Base-by-base conservation (phyloP, 2,113 vertebrate genomes). In the Himantopus leucocephalus region DNA sequence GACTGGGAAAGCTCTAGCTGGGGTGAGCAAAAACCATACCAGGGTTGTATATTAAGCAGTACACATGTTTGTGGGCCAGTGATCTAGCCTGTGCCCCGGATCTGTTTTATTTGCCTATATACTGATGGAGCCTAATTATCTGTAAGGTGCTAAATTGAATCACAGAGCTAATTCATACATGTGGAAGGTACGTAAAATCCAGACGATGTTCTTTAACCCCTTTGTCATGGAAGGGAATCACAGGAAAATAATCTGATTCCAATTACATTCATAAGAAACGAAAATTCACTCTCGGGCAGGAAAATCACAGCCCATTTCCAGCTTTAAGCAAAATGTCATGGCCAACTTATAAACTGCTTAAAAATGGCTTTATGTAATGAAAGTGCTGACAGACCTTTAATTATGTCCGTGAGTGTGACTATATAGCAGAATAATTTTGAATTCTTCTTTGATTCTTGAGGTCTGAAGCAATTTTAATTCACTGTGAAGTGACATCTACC, bases 401-500 rank as follows among this genome's bases (percentile, higher is more conserved):
- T 96, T 96, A 88, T 73, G 89, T 85, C 77, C 1, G 4, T 92
- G 92, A 97, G 63, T 96, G 92, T 92, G 87, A 96, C 82, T 86
- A 64, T 94, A 94, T 60, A 91, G 79, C 55, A 81, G 71, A 76
- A 96, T 94, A 90, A 94, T 90, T 86, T 93, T 95, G 71, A 92
- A 90, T 94, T 89, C 77, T 81, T 92, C 87, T 93, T 97, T 97
- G 85, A 94, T 94, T 95, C 82, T 94, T 96, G 78, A 93, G 72
- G 95, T 93, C 82, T 92, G 64, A 94, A 92, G 63, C 12, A 96
- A 95, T 90, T 95, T 96, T 96, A 95, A 94, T 97, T 93, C 79
- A 88, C 93, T 97, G 95, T 96, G 95, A 97, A 95, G 82, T 94
- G 93, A 97, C 92, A 97, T 96, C 78, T 95, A 96, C 93, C 96